These are phyloP conservation scores for Excalfactoria chinensis DNA, from an alignment of 2,113 vertebrate genomes.

Conservation along the genomic window DNA sequence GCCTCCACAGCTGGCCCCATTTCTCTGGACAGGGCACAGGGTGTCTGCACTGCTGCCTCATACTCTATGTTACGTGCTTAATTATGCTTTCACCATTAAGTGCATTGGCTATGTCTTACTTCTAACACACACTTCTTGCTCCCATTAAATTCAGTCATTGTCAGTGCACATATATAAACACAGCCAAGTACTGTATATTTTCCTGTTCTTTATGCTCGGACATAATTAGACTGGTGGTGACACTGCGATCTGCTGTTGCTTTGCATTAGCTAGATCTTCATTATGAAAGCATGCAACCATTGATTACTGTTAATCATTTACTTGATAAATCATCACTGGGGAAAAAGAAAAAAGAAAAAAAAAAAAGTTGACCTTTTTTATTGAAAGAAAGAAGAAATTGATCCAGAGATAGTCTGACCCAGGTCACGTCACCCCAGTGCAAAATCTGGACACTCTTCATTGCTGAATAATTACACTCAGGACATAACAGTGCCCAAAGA, in stretches of 20 bases:
- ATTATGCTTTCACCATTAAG: not conserved
- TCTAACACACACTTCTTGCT: not conserved
- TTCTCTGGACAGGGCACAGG: too few species aligned
- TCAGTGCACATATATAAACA: not conserved
- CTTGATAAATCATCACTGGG: not conserved
- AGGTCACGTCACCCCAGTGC: not conserved
- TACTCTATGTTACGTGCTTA: not conserved
- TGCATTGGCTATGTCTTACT: not conserved
- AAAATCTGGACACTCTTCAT: not conserved
- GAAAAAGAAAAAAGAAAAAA: too few species aligned
- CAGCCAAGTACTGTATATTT: not conserved
- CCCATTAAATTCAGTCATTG: not conserved
- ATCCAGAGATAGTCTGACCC: not conserved
- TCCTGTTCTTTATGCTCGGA: not conserved
- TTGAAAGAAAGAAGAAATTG: not conserved
- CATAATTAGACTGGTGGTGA: not conserved
- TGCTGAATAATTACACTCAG: not conserved
- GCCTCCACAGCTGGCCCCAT: too few species aligned
- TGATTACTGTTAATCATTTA: not conserved
- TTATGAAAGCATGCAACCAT: not conserved
- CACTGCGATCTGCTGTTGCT: not conserved
- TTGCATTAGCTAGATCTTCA: not conserved
- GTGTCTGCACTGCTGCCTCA: too few species aligned
- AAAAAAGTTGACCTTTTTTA: not conserved
- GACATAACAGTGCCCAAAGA: not conserved